Evolutionary conservation across 2,113 vertebrate genomes (phyloP), one percentile per base, ranked within the genome.

Genomic region (Thunnus maccoyii): DNA sequence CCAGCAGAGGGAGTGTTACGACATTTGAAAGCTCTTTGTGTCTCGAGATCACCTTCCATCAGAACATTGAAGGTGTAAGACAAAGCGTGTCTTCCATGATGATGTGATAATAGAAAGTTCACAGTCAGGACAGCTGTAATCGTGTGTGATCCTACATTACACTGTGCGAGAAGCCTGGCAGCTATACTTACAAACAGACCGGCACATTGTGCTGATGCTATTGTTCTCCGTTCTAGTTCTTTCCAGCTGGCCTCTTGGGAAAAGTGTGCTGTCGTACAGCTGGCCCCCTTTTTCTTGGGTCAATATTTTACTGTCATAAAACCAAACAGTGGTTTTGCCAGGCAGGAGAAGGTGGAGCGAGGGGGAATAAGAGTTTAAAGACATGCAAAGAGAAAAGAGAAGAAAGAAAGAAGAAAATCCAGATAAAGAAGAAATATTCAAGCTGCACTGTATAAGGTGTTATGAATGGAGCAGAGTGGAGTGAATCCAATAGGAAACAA

Each of bases 231-330:
- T 67, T 74, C 68, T 41, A 54, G 48, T 62, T 64, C 48, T 70
- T 54, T 63, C n/a, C 22, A 15, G 50, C 50, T 25, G 57, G 52
- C 47, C 57, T 65, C 58, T 54, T 71, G 80, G 62, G 76, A 83
- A 64, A 72, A 48, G 14, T 75, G 36, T 25, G 74, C 66, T 52
- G 77, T 51, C 3, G 20, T 73, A 63, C 85, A 86, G 65, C 76
- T 72, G 78, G 56, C 22, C 47, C 60, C 50, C 5, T 48, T 48
- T 48, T 72, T 13, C 61, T 25, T 25, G 27, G 62, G 80, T 83
- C 62, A 62, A 46, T 85, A 72, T 77, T 78, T 85, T 72, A 88
- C 58, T 48, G 72, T 72, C 72, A 77, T 80, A 84, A 82, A 83
- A 64, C 10, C 52, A 32, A 68, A 44, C 54, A 46, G 63, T 76